Percentiles rank a stretch among this genome's conserved stretches.
Evolutionary conservation across 2,888 invertebrate genomes (phyloP).

Genomic region (Aphidoletes aphidimyza): DNA sequence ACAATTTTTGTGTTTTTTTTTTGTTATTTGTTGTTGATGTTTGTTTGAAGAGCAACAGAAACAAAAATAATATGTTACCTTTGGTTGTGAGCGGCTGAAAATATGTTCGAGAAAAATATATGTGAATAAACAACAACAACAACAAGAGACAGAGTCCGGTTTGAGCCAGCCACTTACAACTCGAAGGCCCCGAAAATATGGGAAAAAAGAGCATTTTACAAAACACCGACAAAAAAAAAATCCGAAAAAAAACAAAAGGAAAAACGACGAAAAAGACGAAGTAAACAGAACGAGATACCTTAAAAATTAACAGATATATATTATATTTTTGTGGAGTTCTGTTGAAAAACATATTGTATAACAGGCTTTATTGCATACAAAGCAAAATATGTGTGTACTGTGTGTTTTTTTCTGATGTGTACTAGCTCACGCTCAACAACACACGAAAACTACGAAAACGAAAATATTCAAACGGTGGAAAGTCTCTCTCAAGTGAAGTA

Average conservation of each 20-base stretch:
- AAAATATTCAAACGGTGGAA: slow-evolving; percentile 37
- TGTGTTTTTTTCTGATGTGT: background rate
- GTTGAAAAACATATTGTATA: slow-evolving; percentile 36
- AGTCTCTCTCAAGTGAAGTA: background rate
- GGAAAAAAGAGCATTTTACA: background rate
- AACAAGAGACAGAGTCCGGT: slow-evolving; percentile 6
- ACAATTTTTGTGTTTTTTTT: too few species aligned
- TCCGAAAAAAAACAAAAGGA: slow-evolving; percentile 26
- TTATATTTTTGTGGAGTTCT: slow-evolving; percentile 32
- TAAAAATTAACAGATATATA: slow-evolving; percentile 49
- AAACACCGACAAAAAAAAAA: background rate
- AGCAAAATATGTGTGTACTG: background rate
- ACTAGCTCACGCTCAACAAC: slow-evolving; percentile 15
- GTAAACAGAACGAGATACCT: slow-evolving; percentile 34
- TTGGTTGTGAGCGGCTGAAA: background rate
- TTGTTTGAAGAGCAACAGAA: background rate
- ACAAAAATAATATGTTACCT: background rate
- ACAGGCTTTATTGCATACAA: slow-evolving; percentile 51
- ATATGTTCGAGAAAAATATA: background rate
- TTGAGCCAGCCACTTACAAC: background rate
- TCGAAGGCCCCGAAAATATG: background rate
- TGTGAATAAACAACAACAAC: too few species aligned
- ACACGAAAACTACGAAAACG: background rate
- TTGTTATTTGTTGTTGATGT: background rate
- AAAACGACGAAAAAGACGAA: slow-evolving; percentile 40